Conservation (phyloP, 2,888 invertebrate genomes). For the Leucophenga montana region DNA sequence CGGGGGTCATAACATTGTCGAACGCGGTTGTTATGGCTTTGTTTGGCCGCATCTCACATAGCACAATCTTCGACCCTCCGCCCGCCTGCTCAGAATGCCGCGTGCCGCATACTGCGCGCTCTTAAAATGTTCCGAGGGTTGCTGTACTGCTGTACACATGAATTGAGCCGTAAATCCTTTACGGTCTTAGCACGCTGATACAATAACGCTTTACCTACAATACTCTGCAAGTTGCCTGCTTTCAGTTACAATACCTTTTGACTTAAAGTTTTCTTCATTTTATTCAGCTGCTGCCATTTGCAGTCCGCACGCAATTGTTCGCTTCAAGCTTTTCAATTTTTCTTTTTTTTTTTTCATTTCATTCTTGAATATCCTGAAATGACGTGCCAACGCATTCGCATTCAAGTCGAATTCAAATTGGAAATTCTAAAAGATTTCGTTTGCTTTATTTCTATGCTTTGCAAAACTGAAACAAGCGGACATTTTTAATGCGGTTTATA, state of each 20-base stretch:
- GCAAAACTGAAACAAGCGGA: no score
- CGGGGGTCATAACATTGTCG: constrained; percentile 49
- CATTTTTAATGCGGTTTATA: constrained; percentile 43
- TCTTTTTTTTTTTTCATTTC: constrained; percentile 18
- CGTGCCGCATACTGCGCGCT: not conserved
- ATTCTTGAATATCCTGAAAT: constrained; percentile 29
- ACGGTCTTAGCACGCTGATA: constrained; percentile 60
- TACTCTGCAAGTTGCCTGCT: constrained; percentile 29
- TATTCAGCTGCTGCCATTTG: constrained; percentile 50
- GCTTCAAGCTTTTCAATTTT: constrained; percentile 29
- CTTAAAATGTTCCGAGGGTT: not conserved
- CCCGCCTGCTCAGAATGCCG: not conserved
- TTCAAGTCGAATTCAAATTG: no score
- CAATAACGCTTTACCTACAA: constrained; percentile 49
- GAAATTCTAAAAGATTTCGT: not conserved
- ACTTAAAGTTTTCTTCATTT: constrained; percentile 26
- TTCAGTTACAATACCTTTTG: not conserved
- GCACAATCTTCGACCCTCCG: not conserved
- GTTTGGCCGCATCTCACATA: not conserved
- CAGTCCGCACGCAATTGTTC: constrained; percentile 40
- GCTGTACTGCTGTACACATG: constrained; percentile 49
- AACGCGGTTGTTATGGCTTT: constrained; percentile 17
- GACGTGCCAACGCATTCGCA: constrained; percentile 29
- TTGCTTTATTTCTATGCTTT: no score
- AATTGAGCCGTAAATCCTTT: constrained; percentile 72